These are phyloP conservation scores for Tethea ocularis DNA, from an alignment of 2,888 invertebrate genomes.

Conservation along the genomic window DNA sequence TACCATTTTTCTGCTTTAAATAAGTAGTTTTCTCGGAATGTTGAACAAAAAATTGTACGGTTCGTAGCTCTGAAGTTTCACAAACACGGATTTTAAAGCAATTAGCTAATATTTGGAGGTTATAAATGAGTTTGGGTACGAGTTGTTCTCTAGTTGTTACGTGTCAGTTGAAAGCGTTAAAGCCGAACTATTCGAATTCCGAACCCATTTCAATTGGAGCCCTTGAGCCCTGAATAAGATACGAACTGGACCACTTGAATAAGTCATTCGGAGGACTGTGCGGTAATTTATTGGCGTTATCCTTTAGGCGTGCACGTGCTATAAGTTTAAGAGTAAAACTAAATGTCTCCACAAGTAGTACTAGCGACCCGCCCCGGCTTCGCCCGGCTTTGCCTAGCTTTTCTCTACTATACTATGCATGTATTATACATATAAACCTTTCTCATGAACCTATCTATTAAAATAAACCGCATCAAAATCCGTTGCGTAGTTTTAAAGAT, in stretches of 20 bases:
- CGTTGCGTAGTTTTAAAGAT: too few species aligned
- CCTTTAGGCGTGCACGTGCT: too few species aligned
- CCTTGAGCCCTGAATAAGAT: background rate
- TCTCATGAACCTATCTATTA: too few species aligned
- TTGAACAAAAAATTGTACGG: background rate
- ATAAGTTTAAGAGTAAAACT: too few species aligned
- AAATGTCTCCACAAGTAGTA: too few species aligned
- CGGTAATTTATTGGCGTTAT: background rate
- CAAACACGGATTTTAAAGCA: background rate
- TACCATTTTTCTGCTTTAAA: background rate
- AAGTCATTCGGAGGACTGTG: background rate
- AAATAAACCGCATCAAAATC: too few species aligned
- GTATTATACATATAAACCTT: too few species aligned
- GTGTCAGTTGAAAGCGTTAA: background rate
- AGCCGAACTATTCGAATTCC: background rate
- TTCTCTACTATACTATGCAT: too few species aligned
- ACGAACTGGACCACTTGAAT: slow-evolving; percentile 1
- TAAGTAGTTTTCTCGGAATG: background rate
- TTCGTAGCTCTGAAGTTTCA: background rate
- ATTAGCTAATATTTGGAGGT: background rate
- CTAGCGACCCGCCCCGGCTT: too few species aligned
- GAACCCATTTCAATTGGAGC: background rate
- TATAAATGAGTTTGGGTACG: slow-evolving; percentile 1
- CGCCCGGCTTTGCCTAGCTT: too few species aligned
- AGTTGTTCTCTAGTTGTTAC: background rate